Evolutionary conservation across 2,113 vertebrate species (phyloP), one percentile per base, ranked within the genome.

Genomic region (Otolemur garnettii): DNA sequence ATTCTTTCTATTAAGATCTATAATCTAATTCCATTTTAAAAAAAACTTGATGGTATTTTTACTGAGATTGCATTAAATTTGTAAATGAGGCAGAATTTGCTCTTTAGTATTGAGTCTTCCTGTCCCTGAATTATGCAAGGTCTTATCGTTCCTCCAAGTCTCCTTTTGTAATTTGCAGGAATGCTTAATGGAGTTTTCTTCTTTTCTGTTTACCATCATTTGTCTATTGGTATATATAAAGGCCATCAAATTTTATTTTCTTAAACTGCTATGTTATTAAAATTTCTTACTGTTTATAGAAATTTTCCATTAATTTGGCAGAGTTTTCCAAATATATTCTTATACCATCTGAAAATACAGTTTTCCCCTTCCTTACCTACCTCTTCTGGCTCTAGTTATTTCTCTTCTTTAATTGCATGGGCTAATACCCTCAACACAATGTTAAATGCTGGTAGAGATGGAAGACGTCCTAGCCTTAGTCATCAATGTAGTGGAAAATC

Each of bases 251-350:
- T 55, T 94, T n/a, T 84, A 15, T n/a, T 89, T 89, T 78, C 62
- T 93, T 71, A 96, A 93, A 78, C 45, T 89, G 33, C 24, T 59
- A 24, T 90, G 69, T 96, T n/a, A 77, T 62, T 84, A 84, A 92
- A 12, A 57, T 59, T 13, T 72, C 26, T 86, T 62, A 28, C 45
- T 30, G 7, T 62, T 91, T 82, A n/a, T 62, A 35, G 21, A 82
- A 66, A 59, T 83, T 95, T 81, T 69, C 22, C 57, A 6, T 66
- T 96, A 60, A 92, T 60, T 79, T 75, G 74, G 57, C 22, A 9
- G 17, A 42, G 13, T 53, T 84, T 87, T 87, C 9, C 53, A 80
- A 91, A 81, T 86, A 84, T 53, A 55, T 59, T 78, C 78, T 78
- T 19, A 35, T n/a, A 28, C 55, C 12, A 77, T 74, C 14, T 89